Evolutionary conservation across 2,797 vertebrate genomes (phyloP).

Genomic region (Psittacula echo): DNA sequence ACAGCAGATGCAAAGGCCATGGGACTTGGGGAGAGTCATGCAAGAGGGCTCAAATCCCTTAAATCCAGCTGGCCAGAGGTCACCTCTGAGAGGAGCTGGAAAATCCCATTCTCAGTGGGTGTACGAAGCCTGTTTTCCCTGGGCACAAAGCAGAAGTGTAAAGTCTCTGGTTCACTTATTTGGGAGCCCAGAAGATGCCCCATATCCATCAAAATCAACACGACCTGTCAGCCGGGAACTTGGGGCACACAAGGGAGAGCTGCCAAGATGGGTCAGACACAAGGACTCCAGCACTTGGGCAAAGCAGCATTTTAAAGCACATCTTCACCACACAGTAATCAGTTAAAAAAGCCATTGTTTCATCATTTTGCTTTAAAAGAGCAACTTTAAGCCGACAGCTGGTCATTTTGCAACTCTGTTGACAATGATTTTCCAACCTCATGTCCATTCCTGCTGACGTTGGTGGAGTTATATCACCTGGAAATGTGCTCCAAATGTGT

Average conservation of each 20-base stretch:
- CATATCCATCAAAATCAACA: neutral
- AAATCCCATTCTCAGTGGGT: rapidly evolving
- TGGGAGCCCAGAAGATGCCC: neutral
- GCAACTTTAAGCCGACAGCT: neutral
- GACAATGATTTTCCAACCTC: conserved; percentile 26
- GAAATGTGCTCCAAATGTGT: neutral
- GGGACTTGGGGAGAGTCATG: neutral
- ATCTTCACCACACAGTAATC: neutral
- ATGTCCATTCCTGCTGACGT: neutral
- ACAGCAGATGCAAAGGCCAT: neutral
- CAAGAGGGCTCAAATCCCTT: neutral
- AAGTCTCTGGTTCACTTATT: neutral
- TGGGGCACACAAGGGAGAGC: neutral
- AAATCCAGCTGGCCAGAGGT: neutral
- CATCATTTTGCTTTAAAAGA: neutral
- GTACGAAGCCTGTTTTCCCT: neutral
- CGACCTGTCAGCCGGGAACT: rapidly evolving
- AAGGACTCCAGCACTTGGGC: neutral
- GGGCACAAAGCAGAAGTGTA: neutral
- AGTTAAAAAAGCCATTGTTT: neutral
- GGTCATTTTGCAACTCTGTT: neutral
- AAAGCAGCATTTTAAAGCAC: neutral
- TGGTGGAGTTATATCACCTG: conserved; percentile 28
- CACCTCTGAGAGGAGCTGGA: neutral
- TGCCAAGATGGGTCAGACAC: neutral